Evolutionary conservation across 1,140 invertebrate species (phyloP).

Genomic region (Micrasema longulum): DNA sequence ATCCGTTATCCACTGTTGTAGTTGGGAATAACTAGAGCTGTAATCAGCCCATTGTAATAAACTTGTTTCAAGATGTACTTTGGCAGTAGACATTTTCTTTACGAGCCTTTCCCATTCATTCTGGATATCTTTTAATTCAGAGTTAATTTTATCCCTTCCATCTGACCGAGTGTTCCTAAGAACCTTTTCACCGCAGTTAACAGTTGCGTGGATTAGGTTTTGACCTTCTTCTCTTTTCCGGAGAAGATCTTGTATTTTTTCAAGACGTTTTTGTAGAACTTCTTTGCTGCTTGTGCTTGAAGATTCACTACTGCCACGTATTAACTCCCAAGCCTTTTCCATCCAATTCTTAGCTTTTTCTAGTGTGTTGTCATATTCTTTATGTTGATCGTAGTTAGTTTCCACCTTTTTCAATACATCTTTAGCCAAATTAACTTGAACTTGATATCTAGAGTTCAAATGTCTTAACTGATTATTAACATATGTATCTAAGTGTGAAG

Average conservation of each 20-base stretch:
- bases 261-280: slow-evolving; percentile 83
- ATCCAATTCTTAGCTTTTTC: slow-evolving; percentile 90
- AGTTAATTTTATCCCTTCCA: slow-evolving; percentile 88
- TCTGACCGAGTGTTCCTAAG: slow-evolving; percentile 88
- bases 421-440: slow-evolving; percentile 90
- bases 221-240: slow-evolving; percentile 91
- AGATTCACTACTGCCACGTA: slow-evolving; percentile 83
- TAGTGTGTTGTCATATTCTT: slow-evolving; percentile 84
- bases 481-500: slow-evolving; percentile 90
- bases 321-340: slow-evolving; percentile 85
- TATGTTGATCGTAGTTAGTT: slow-evolving; percentile 89
- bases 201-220: slow-evolving; percentile 87
- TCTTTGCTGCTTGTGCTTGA: slow-evolving; percentile 86
- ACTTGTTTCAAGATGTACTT: slow-evolving; percentile 92
- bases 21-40: slow-evolving; percentile 89
- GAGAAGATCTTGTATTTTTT: slow-evolving; percentile 85
- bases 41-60: slow-evolving; percentile 96
- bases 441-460: slow-evolving; percentile 91
- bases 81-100: slow-evolving; percentile 91
- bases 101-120: slow-evolving; percentile 93
- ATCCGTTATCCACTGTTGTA: slow-evolving; percentile 96
- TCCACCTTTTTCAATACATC: slow-evolving; percentile 94
- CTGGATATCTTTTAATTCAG: slow-evolving; percentile 90
- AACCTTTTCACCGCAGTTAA: slow-evolving; percentile 94
- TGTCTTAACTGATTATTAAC: slow-evolving; percentile 92